Evolutionary conservation across 1,140 invertebrate genomes (phyloP), one percentile per base, ranked within the genome.

Genomic region (Drosophila pseudoobscura): DNA sequence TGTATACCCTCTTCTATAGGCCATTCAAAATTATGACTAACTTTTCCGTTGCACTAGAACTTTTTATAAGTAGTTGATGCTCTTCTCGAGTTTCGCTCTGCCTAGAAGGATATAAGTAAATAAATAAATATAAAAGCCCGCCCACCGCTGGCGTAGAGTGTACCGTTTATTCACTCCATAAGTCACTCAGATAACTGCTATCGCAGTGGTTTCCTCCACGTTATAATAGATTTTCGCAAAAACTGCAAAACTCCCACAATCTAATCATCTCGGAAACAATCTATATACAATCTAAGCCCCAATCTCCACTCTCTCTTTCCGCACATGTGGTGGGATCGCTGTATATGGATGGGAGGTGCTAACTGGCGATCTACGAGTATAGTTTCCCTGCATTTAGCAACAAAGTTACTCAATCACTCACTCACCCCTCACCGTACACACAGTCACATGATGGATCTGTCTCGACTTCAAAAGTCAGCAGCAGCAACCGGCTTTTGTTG

Each of bases 401-500:
- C 55, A 31, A 35, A 43, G 26, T 71, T 47, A 53, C 29, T 51
- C 52, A 63, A n/a, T 39, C 35, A 39, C 11, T 13, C 35, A 13
- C 35, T 20, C 20, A 20, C 20, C 20, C 20, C 20, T 20, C 20
- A 20, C 11, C 57, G 2, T 45, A 31, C 50, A 39, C 49, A 50
- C 6, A 64, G 82, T 85, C 82, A 85, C 82, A 87, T 85, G 82
- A 85, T 77, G 55, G 31, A 44, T 39, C 11, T 8, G 15, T 39
- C 22, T 65, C 17, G 24, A 9, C 35, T 39, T 11, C 11, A 41
- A 53, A 53, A 26, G 6, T 39, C 11, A 26, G 45, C 29, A 63
- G 31, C 63, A 24, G 46, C 51, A 79, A 80, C 77, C 60, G 77
- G 64, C 57, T 75, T 58, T 65, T 5, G 47, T 17, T n/a, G 22